phyloP scores from a whole-genome alignment of 2,888 invertebrate species.

The Rhagophthalmus giganteus region DNA sequence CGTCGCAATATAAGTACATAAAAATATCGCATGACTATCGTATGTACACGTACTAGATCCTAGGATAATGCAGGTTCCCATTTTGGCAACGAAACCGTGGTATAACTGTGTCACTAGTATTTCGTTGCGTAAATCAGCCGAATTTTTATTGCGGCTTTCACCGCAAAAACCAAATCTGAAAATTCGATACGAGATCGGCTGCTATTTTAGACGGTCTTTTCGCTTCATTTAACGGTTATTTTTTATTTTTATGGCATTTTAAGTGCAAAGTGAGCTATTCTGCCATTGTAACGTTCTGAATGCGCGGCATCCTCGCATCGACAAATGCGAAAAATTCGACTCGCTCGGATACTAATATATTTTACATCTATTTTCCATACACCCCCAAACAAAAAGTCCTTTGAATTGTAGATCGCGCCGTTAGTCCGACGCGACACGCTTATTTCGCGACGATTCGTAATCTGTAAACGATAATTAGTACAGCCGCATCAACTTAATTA shows the following conservation, averaged over 20 bases:
- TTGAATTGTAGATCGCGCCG: no score
- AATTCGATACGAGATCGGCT: constrained; percentile 3
- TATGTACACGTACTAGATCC: no score
- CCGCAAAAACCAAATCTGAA: not conserved
- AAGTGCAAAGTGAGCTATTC: constrained; percentile 15
- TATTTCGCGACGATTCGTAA: no score
- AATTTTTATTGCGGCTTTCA: no score
- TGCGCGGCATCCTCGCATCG: not conserved
- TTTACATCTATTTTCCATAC: not conserved
- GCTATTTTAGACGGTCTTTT: constrained; percentile 8
- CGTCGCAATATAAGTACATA: no score
- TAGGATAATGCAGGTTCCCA: no score
- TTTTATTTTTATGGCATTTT: constrained; percentile 20
- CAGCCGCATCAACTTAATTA: constrained; percentile 20
- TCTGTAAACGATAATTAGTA: no score
- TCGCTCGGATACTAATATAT: not conserved
- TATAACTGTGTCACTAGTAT: no score
- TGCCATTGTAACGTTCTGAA: constrained; percentile 8
- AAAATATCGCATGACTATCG: no score
- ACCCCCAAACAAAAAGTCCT: not conserved
- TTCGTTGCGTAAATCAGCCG: no score
- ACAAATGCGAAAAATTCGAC: constrained; percentile 2
- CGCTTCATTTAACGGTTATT: constrained; percentile 13
- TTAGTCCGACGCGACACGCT: no score
- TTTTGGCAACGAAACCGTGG: no score